Conservation (phyloP, 2,113 vertebrate species). For the Erythrocebus patas region DNA sequence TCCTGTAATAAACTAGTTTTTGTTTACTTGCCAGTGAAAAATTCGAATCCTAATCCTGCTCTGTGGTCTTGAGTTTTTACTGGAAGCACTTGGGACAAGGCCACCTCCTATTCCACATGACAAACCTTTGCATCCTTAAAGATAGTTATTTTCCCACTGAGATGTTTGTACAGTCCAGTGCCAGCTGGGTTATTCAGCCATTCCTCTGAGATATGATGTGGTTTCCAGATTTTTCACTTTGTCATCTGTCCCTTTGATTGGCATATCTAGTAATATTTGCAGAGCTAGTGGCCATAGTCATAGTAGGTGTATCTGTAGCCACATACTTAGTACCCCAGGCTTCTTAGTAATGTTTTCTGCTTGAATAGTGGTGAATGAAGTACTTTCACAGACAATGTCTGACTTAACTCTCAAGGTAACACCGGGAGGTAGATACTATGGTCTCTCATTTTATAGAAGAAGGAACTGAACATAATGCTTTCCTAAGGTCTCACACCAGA, state of each 20-base stretch:
- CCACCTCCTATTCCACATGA: background rate
- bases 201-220: background rate
- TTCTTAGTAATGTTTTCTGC: background rate
- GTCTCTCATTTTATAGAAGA: background rate
- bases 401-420: background rate
- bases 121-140: background rate
- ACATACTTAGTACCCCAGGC: background rate
- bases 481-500: background rate
- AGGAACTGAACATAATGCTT: background rate
- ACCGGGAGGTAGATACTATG: background rate
- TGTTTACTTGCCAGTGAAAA: background rate
- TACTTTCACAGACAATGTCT: background rate
- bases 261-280: background rate
- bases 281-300: background rate
- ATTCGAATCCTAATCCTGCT: background rate
- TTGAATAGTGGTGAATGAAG: background rate
- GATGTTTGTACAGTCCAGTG: background rate
- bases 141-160: conserved; percentile 18
- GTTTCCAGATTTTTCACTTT: background rate
- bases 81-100: background rate
- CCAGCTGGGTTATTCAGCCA: background rate
- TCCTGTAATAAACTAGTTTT: background rate
- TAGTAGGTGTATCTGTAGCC: background rate
- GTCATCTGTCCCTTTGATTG: background rate
- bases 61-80: background rate